A percentile compares a stretch with the other conserved stretches of the same genome.
Evolutionary conservation across 2,113 vertebrate species (phyloP).

Genomic region (Nothobranchius furzeri): DNA sequence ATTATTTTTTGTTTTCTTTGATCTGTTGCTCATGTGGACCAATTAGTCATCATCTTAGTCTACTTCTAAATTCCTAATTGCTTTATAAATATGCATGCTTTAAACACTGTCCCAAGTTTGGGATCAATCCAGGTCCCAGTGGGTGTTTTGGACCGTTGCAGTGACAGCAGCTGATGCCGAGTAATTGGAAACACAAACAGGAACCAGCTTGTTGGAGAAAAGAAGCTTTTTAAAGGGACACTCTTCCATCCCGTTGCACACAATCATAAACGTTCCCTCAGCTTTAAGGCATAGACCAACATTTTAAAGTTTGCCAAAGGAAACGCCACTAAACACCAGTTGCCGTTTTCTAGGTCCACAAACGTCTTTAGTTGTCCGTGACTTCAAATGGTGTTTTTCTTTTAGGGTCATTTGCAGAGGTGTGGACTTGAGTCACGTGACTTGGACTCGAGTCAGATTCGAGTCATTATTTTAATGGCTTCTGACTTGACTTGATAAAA

Average conservation of each 20-base stretch:
- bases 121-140: slow-evolving; percentile 29
- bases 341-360: too few species aligned
- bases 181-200: slow-evolving; percentile 23
- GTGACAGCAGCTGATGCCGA: slow-evolving; percentile 25
- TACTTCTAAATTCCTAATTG: slow-evolving; percentile 23
- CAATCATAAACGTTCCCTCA: slow-evolving; percentile 46
- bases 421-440: too few species aligned
- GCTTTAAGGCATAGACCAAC: slow-evolving; percentile 30
- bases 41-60: slow-evolving; percentile 36
- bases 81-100: slow-evolving; percentile 35
- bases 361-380: too few species aligned
- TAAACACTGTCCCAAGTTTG: slow-evolving; percentile 32
- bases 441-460: too few species aligned
- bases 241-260: slow-evolving; percentile 32
- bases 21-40: slow-evolving; percentile 26
- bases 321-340: too few species aligned
- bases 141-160: slow-evolving; percentile 11
- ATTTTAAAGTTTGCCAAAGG: too few species aligned
- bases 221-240: slow-evolving; percentile 38
- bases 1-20: slow-evolving; percentile 20
- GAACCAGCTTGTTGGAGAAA: slow-evolving; percentile 7
- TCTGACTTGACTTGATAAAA: too few species aligned
- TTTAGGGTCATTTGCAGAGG: too few species aligned
- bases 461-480: too few species aligned
- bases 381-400: too few species aligned